Percentiles rank a stretch among this genome's conserved stretches.
Evolutionary conservation across 2,113 vertebrate species (phyloP).

Genomic region (Puffinus mauretanicus): DNA sequence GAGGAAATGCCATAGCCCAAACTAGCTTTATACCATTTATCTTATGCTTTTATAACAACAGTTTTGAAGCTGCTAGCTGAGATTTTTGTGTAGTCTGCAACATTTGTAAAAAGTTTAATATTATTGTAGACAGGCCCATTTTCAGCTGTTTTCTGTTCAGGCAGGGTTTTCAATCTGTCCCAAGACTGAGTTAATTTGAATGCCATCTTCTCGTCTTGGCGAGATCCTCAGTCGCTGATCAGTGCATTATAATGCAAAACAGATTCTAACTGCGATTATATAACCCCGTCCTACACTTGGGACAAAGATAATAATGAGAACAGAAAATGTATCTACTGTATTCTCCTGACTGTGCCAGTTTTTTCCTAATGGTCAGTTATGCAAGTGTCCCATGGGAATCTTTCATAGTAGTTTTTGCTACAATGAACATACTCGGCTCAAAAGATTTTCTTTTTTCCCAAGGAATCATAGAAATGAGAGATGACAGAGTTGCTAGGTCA

Average conservation of each 20-base stretch:
- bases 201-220: background rate
- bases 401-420: constrained; percentile 11
- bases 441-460: background rate
- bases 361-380: constrained; percentile 49
- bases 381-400: constrained; percentile 2
- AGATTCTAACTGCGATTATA: background rate
- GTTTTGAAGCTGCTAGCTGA: background rate
- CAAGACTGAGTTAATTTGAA: background rate
- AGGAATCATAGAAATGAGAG: constrained; percentile 31
- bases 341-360: background rate
- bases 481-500: constrained; percentile 10
- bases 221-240: background rate
- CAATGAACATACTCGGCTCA: background rate
- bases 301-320: constrained; percentile 7
- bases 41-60: background rate
- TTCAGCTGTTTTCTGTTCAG: background rate
- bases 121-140: background rate
- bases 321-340: constrained; percentile 5
- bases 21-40: background rate
- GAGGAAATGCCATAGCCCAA: background rate
- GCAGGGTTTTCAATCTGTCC: background rate
- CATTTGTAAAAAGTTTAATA: background rate
- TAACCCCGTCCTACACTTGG: constrained; percentile 4
- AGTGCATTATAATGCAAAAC: background rate
- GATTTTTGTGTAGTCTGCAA: background rate